Conservation (phyloP, 2,797 vertebrate genomes). For the Xenentodon cancila region DNA sequence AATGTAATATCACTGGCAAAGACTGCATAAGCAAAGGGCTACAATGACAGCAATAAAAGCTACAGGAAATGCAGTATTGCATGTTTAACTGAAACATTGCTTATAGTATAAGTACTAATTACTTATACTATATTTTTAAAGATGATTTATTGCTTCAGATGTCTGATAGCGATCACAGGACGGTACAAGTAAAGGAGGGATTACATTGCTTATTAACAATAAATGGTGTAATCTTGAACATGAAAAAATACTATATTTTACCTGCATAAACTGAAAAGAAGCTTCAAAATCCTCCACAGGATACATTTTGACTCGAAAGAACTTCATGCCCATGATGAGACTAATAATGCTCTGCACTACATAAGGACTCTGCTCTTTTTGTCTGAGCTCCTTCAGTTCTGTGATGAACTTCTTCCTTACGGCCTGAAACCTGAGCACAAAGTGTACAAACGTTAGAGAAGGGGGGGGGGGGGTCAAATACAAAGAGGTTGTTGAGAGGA, state of each 20-base stretch:
- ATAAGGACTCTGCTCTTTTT: constrained; percentile 96
- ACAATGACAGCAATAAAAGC: no score
- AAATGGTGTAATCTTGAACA: not conserved
- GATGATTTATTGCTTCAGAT: no score
- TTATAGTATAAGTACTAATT: no score
- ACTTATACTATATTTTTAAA: no score
- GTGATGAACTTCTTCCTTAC: constrained; percentile 99
- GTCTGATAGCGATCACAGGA: no score
- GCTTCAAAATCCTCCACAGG: constrained; percentile 99
- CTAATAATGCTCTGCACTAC: constrained; percentile 98
- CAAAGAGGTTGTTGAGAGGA: no score
- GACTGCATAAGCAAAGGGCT: no score
- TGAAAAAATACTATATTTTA: constrained; percentile 56
- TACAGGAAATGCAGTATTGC: no score
- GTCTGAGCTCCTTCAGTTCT: constrained; percentile 93
- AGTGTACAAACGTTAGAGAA: not conserved
- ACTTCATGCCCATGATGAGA: constrained; percentile 99
- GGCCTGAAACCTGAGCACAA: constrained; percentile 90
- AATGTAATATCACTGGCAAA: no score
- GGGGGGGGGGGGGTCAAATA: not conserved
- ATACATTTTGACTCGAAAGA: constrained; percentile 99
- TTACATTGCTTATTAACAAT: not conserved
- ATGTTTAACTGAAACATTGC: no score
- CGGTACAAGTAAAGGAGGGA: no score
- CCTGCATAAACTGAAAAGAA: constrained; percentile 99